These are phyloP conservation scores for Amblyjoppa fuscipennis DNA, from an alignment of 2,888 invertebrate species.

Conservation along the genomic window DNA sequence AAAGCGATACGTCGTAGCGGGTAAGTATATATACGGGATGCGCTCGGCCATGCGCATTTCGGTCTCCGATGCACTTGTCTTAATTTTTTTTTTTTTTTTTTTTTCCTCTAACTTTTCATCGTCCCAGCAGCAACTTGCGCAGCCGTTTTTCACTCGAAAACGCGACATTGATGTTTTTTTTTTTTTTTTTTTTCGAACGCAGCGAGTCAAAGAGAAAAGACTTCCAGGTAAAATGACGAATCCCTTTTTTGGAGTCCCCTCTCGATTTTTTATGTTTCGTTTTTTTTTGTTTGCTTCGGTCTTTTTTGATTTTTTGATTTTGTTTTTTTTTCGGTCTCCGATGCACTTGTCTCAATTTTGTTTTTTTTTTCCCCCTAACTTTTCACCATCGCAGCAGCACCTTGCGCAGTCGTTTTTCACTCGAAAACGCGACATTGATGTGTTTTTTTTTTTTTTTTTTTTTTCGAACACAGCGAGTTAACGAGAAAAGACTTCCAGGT, in stretches of 20 bases:
- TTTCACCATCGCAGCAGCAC: neutral
- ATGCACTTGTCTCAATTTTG: conserved; percentile 30
- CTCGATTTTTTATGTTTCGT: neutral
- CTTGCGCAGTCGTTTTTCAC: conserved; percentile 36
- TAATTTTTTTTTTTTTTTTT: neutral
- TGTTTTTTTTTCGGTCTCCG: neutral
- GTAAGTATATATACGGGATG: conserved; percentile 53
- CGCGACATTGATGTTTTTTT: conserved; percentile 25
- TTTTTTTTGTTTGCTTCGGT: too few species aligned
- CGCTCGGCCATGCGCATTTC: neutral
- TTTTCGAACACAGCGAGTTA: neutral
- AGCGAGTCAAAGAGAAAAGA: neutral
- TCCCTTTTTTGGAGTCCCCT: conserved; percentile 15
- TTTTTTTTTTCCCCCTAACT: neutral
- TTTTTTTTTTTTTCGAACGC: conserved; percentile 10
- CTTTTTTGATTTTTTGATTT: too few species aligned
- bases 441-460: conserved; percentile 1
- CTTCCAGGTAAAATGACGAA: conserved; percentile 34
- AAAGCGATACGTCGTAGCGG: conserved; percentile 56
- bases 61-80: conserved; percentile 31
- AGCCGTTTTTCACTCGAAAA: conserved; percentile 43
- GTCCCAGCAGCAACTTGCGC: neutral
- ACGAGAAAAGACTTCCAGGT: conserved; percentile 21
- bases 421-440: conserved; percentile 39
- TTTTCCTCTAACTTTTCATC: neutral